Conservation (phyloP, 1,140 invertebrate species). For the Psilanteris sp. region DNA sequence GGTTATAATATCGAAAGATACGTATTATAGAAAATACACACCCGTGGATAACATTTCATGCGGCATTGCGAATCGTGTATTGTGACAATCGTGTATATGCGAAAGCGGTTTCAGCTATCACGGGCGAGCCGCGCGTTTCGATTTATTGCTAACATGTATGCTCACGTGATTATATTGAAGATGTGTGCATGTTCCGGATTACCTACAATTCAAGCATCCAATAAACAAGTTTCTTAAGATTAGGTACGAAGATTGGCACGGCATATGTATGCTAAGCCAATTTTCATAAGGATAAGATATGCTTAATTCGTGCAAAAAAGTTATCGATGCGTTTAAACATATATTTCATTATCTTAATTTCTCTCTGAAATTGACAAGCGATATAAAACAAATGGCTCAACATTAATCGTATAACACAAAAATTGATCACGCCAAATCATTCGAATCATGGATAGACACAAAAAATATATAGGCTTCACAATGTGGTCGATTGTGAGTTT, state of each 20-base stretch:
- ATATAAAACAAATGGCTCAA: no score
- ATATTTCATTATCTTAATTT: no score
- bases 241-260: conserved; percentile 3
- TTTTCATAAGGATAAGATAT: no score
- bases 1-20: conserved; percentile 30
- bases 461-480: no score
- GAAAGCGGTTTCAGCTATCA: background rate
- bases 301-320: no score
- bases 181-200: conserved; percentile 28
- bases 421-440: no score
- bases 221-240: conserved; percentile 39
- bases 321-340: no score
- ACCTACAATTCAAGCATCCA: conserved; percentile 29
- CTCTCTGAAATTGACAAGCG: no score
- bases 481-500: no score
- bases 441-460: no score
- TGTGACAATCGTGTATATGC: conserved; percentile 23
- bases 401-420: no score
- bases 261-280: background rate
- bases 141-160: conserved; percentile 34
- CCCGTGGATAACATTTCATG: conserved; percentile 40
- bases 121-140: conserved; percentile 19
- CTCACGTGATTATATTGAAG: conserved; percentile 33
- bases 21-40: conserved; percentile 23
- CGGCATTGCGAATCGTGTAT: conserved; percentile 35